Evolutionary conservation across 2,888 invertebrate species (phyloP), one percentile per base, ranked within the genome.

Genomic region (Agrochola lychnidis): DNA sequence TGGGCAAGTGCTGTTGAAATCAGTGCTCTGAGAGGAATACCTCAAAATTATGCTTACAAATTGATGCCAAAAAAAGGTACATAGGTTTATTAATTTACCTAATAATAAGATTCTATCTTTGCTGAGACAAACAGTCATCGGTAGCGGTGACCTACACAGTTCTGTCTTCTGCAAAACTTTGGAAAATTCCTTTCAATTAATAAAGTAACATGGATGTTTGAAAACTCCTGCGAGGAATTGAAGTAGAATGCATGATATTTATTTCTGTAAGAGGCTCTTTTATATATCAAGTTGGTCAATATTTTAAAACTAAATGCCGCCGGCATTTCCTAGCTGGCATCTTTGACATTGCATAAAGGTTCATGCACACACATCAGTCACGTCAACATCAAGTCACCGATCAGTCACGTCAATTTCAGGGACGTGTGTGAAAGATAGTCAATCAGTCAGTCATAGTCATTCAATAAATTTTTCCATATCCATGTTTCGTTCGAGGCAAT

Each of bases 71-170:
- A 59, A 30, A 48, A 42, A 40, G 4, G 19, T 48, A 63, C n/a
- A 2, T 19, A 64, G 42, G n/a, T 14, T n/a, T 22, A 22, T 53
- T 48, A n/a, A 10, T 53, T 56, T n/a, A 75, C 22, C 14, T 42
- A 22, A 22, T 10, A 53, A 30, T 42, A 25, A 6, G 22, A 30
- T 2, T 25, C 4, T 45, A 14, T 51, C 22, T 74, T 40, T 10
- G 19, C 10, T 42, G n/a, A 76, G 40, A n/a, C 30, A 12, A 22
- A 53, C 36, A 62, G 45, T 70, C 62, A 77, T 56, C 16, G 10
- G 25, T 48, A 25, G 25, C 25, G 36, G 22, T 69, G 59, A 53
- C 51, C 14, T 51, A 61, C 25, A 4, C 22, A 62, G 22, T 14
- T 76, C 7, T 19, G 42, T 25, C 10, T 68, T 42, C 59, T 7